Evolutionary conservation across 2,113 vertebrate species (phyloP).

Genomic region (Apodemus sylvaticus): DNA sequence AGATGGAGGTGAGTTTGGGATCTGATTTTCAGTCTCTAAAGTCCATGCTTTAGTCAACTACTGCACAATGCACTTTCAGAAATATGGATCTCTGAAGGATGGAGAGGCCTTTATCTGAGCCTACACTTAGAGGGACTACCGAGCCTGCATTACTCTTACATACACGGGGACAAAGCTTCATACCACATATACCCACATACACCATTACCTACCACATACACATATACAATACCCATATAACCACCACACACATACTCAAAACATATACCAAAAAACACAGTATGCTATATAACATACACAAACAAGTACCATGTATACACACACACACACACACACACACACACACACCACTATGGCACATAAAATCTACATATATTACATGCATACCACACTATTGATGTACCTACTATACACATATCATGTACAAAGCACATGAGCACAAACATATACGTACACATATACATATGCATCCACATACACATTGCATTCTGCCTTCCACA

Average conservation of each 20-base stretch:
- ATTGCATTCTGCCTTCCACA: too few relatives aligned
- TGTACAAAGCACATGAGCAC: background rate
- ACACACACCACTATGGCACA: background rate
- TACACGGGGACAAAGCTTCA: background rate
- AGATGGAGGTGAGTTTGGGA: too few relatives aligned
- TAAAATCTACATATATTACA: background rate
- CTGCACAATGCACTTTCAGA: background rate
- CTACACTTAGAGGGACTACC: background rate
- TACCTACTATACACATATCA: background rate
- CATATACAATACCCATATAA: background rate
- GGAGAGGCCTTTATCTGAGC: background rate
- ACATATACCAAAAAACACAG: background rate
- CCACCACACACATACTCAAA: background rate
- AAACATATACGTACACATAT: background rate
- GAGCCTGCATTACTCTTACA: too few relatives aligned
- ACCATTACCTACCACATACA: background rate
- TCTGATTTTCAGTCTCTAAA: background rate
- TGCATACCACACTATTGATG: background rate
- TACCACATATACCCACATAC: background rate
- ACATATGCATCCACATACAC: background rate
- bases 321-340: background rate
- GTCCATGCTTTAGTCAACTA: background rate
- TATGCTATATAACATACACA: too few relatives aligned
- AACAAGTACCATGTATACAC: too few relatives aligned
- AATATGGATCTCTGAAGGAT: accelerated